These are phyloP conservation scores for Axinella damicornis DNA, from an alignment of 37 sponge, comb jelly and placozoan species.

Conservation along the genomic window DNA sequence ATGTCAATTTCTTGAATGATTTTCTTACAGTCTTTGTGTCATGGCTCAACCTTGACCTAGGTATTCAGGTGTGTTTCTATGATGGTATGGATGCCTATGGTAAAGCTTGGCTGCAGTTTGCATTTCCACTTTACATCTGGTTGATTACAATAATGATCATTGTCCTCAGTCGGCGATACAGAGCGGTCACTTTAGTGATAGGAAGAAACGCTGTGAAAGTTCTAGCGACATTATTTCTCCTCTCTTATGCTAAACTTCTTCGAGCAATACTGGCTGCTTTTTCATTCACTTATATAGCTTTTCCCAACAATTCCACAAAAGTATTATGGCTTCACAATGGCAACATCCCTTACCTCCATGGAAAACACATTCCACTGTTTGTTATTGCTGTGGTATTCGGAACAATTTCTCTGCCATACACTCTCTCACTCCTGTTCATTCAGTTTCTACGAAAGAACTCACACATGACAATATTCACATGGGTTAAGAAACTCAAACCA, in stretches of 20 bases:
- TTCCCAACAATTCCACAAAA: too few relatives aligned
- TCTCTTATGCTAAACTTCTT: constrained; percentile 33
- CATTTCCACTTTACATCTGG: constrained; percentile 22
- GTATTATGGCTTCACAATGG: constrained; percentile 1
- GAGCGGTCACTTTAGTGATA: neutral
- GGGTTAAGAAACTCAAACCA: neutral
- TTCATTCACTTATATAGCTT: constrained; percentile 18
- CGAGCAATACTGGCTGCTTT: constrained; percentile 15
- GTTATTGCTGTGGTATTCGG: neutral
- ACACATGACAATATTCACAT: neutral
- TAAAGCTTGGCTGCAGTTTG: constrained; percentile 46
- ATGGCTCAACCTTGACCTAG: constrained; percentile 46
- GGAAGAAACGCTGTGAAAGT: constrained; percentile 35
- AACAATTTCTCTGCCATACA: neutral
- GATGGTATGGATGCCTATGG: constrained; percentile 14
- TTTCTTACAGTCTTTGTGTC: constrained; percentile 6
- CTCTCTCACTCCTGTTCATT: constrained; percentile 3
- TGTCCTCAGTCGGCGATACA: neutral
- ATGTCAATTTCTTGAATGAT: neutral
- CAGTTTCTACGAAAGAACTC: neutral
- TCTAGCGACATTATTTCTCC: constrained; percentile 48
- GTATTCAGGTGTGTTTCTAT: constrained; percentile 31
- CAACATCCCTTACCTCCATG: neutral
- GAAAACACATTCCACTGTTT: constrained; percentile 13
- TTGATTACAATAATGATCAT: neutral